Evolutionary conservation across 2,113 vertebrate species (phyloP).

Genomic region (Prolemur simus): DNA sequence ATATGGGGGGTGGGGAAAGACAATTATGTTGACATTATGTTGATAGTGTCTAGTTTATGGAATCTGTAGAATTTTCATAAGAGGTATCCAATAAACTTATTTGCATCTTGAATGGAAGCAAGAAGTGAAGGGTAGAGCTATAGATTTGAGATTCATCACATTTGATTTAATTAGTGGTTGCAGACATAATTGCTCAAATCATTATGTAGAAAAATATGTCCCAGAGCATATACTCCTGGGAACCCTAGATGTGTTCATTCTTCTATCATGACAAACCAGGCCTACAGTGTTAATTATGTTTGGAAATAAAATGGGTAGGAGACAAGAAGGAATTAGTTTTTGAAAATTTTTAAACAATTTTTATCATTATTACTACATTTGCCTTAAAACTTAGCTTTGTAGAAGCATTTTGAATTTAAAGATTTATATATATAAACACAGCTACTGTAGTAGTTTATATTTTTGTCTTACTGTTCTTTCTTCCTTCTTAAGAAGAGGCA

Average conservation of each 20-base stretch:
- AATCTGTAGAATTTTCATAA: not conserved
- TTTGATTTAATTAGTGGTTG: not conserved
- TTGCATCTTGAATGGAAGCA: not conserved
- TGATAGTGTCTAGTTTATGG: not conserved
- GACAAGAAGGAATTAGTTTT: not conserved
- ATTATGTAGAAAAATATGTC: not conserved
- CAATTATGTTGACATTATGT: not conserved
- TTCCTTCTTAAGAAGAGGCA: not conserved
- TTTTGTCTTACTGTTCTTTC: not conserved
- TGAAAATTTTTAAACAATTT: not conserved
- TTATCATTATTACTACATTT: not conserved
- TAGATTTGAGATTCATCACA: not conserved
- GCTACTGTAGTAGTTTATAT: not conserved
- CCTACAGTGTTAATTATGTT: not conserved
- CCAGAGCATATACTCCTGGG: not conserved
- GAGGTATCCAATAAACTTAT: not conserved
- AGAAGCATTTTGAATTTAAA: not conserved
- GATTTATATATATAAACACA: not conserved
- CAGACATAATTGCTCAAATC: not conserved
- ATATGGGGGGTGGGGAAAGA: not conserved
- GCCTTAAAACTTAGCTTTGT: not conserved
- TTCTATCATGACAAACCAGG: not conserved
- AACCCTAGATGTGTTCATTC: not conserved
- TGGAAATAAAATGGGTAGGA: not conserved
- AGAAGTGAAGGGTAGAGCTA: not conserved